phyloP scores from a whole-genome alignment of 2,113 vertebrate species.

The Oxyura jamaicensis region DNA sequence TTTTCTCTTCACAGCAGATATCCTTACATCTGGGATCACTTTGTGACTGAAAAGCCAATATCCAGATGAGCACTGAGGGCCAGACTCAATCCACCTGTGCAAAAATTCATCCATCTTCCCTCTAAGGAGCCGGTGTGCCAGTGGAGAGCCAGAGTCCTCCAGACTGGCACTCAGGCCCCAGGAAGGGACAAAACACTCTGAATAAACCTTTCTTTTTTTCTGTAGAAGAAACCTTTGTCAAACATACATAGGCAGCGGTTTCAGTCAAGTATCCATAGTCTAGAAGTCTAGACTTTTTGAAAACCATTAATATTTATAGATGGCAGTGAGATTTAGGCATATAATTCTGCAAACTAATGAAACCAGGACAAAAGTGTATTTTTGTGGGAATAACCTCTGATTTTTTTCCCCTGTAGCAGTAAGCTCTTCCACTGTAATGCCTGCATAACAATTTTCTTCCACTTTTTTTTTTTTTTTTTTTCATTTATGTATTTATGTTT shows the following conservation, averaged over 20 bases:
- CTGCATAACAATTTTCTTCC: neutral
- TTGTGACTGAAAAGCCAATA: neutral
- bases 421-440: neutral
- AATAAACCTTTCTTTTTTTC: neutral
- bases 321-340: neutral
- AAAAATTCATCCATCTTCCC: neutral
- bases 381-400: neutral
- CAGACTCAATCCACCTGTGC: neutral
- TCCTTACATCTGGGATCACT: neutral
- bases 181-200: neutral
- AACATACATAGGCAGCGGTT: neutral
- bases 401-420: neutral
- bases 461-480: neutral
- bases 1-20: neutral
- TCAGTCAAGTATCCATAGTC: neutral
- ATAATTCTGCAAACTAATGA: neutral
- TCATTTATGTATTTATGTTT: neutral
- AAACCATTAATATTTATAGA: neutral
- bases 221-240: neutral
- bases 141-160: neutral
- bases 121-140: neutral
- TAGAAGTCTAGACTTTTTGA: neutral
- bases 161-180: neutral
- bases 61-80: neutral
- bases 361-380: neutral